A percentile compares a stretch with the other conserved stretches of the same genome.
Evolutionary conservation across 2,797 vertebrate genomes (phyloP).

Genomic region (Microcaecilia unicolor): DNA sequence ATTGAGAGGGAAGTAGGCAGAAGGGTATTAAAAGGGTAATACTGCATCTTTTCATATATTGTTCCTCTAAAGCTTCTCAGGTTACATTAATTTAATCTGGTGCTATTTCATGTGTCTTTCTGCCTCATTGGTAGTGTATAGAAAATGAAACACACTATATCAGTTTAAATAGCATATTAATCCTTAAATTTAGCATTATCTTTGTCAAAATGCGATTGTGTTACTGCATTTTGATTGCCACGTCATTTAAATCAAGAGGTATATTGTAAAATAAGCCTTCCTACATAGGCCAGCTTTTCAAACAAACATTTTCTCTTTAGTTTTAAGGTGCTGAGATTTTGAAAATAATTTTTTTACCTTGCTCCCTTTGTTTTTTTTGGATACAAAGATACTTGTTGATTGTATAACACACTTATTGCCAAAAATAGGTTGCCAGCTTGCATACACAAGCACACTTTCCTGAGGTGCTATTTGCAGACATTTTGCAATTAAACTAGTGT

Average conservation of each 20-base stretch:
- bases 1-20: constrained; percentile 61
- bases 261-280: constrained; percentile 7
- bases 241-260: constrained; percentile 42
- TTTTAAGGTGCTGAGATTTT: neutral
- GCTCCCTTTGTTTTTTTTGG: neutral
- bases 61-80: constrained; percentile 80
- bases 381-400: constrained; percentile 60
- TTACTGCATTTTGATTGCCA: constrained; percentile 44
- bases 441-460: constrained; percentile 33
- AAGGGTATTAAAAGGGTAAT: constrained; percentile 35
- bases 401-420: constrained; percentile 22
- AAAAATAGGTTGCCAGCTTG: constrained; percentile 22
- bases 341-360: constrained; percentile 27
- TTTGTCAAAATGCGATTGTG: constrained; percentile 38
- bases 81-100: constrained; percentile 81
- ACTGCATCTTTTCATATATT: constrained; percentile 33
- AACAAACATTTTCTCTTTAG: neutral
- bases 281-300: constrained; percentile 4
- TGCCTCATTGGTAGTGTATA: too few relatives aligned
- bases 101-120: constrained; percentile 76
- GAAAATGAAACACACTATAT: too few relatives aligned
- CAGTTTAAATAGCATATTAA: too few relatives aligned
- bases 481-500: too few relatives aligned
- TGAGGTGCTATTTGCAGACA: constrained; percentile 26
- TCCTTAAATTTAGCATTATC: too few relatives aligned